These are phyloP conservation scores for Xestia ashworthii DNA, from an alignment of 2,888 invertebrate genomes.

Conservation along the genomic window DNA sequence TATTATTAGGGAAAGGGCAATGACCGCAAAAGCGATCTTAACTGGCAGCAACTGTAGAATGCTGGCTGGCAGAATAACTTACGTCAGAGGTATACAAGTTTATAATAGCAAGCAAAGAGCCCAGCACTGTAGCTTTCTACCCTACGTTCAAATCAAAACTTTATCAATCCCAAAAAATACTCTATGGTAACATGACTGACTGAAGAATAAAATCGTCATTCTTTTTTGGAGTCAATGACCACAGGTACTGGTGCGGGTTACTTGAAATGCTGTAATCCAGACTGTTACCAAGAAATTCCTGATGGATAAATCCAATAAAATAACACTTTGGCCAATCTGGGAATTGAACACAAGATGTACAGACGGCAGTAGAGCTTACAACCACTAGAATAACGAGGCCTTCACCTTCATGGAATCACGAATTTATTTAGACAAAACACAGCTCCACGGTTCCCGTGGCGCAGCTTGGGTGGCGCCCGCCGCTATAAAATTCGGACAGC, in stretches of 20 bases:
- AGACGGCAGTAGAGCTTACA: background rate
- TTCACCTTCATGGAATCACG: background rate
- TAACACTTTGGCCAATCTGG: background rate
- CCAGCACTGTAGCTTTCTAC: background rate
- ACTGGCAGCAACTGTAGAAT: no score
- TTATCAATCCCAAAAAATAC: background rate
- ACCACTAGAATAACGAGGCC: background rate
- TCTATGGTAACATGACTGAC: background rate
- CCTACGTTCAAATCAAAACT: background rate
- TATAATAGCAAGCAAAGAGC: background rate
- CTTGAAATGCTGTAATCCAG: background rate
- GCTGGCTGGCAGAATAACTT: background rate
- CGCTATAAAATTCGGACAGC: slow-evolving; percentile 90
- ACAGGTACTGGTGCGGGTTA: background rate
- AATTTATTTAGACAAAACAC: slow-evolving; percentile 29
- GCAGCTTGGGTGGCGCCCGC: slow-evolving; percentile 89
- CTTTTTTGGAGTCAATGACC: background rate
- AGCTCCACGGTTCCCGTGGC: slow-evolving; percentile 72
- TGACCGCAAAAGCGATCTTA: no score
- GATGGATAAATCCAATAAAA: background rate
- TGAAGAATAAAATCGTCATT: background rate
- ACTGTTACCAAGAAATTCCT: background rate
- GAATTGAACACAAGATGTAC: background rate
- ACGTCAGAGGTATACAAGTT: no score
- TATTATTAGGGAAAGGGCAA: no score